Evolutionary conservation across 92 coral and sea anemone genomes (phyloP), one percentile per base, ranked within the genome.

Genomic region (Paragorgia papillata): DNA sequence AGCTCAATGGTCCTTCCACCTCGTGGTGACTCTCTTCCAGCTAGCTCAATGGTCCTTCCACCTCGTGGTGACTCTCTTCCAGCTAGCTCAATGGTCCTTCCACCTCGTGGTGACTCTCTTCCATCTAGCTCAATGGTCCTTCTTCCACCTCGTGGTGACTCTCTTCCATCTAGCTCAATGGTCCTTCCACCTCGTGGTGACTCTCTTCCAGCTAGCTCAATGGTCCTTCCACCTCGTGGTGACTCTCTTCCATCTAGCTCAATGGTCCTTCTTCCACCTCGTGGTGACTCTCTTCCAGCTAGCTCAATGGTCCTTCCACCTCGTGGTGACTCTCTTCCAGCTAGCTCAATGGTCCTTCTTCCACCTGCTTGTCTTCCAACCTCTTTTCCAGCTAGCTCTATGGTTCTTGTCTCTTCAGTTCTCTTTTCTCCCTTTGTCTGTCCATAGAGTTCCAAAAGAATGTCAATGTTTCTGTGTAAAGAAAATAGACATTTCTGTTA

Each of bases 171-270:
- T 53, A 66, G 74, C 1, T 66, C 55, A 40, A 66, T 66, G 56
- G 56, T 22, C 43, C 74, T 66, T 41, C 74, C 74, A 21, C 56
- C 74, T 44, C 74, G 20, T 66, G 74, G 56, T 41, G 56, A 2
- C 50, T 44, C 74, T 22, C 34, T 64, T 15, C 71, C 71, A 34
- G 24, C 51, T 46, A 34, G 71, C 4, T 64, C 71, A 18, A 64
- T 64, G 50, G 26, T 39, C 37, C 71, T 64, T 64, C 71, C 71
- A 18, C 71, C 71, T 33, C 71, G 34, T 64, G 71, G 71, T 64
- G 50, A 4, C 44, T 64, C 71, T 33, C 34, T 64, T 15, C 71
- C 71, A 0, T 0, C 71, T 46, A 34, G 71, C 20, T 64, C 51
- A 34, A 64, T 64, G 49, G 50, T 0, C 37, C 71, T 64, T 32